A percentile compares a stretch with the other conserved stretches of the same genome.
phyloP scores from a whole-genome alignment of 2,888 invertebrate species.

The Sminthurides aquaticus region DNA sequence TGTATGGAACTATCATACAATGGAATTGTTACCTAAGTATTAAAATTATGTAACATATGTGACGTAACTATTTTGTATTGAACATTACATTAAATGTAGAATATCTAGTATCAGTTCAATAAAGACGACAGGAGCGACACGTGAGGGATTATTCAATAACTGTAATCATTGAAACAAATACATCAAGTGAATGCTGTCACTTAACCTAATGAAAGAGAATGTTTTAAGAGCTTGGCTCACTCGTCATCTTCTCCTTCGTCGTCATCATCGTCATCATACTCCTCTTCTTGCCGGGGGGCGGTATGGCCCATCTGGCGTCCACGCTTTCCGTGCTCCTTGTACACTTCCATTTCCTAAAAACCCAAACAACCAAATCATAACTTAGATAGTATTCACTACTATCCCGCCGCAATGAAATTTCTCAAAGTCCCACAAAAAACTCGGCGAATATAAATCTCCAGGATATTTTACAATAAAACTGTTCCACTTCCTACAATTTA shows the following conservation, averaged over 20 bases:
- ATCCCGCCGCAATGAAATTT: no score
- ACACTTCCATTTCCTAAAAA: slow-evolving; percentile 20
- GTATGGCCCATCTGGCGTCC: slow-evolving; percentile 13
- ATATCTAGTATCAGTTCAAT: slow-evolving; percentile 2
- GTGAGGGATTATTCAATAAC: slow-evolving; percentile 1
- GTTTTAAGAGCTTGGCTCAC: slow-evolving; percentile 8
- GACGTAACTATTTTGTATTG: neutral
- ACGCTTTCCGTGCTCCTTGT: slow-evolving; percentile 17
- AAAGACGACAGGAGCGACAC: neutral
- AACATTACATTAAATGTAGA: neutral
- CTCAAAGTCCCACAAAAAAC: no score
- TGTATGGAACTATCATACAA: no score
- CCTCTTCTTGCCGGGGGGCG: slow-evolving; percentile 10
- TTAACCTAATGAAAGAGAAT: slow-evolving; percentile 16
- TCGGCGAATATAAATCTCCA: no score
- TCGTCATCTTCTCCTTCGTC: slow-evolving; percentile 25
- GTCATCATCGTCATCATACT: slow-evolving; percentile 24
- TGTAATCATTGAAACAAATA: slow-evolving; percentile 11
- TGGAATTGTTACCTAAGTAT: no score
- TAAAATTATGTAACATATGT: no score
- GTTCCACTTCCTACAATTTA: no score
- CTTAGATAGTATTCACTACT: no score
- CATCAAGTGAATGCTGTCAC: neutral
- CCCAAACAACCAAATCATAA: neutral
- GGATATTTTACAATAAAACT: no score